A percentile compares a stretch with the other conserved stretches of the same genome.
phyloP scores from a whole-genome alignment of 1,140 invertebrate species.

The Chrysoperla carnea region DNA sequence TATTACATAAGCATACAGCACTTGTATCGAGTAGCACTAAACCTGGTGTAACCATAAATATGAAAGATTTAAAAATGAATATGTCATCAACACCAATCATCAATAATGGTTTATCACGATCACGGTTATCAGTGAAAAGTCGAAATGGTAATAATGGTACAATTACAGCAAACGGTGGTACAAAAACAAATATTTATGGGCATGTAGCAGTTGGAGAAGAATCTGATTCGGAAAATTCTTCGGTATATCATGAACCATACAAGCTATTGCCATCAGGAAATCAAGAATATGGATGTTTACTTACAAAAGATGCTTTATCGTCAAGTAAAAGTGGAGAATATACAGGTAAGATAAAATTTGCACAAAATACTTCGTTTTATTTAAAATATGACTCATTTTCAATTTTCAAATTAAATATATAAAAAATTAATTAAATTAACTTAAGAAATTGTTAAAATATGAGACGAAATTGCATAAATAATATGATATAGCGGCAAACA shows the following conservation, averaged over 20 bases:
- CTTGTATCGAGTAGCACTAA: slow-evolving; percentile 25
- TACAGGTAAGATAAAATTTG: slow-evolving; percentile 22
- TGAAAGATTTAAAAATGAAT: slow-evolving; percentile 41
- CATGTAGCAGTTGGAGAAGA: slow-evolving; percentile 27
- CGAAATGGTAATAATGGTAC: slow-evolving; percentile 17
- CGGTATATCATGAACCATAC: slow-evolving; percentile 41
- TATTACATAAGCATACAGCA: slow-evolving; percentile 50
- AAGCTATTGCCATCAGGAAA: slow-evolving; percentile 30
- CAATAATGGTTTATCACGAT: slow-evolving; percentile 31
- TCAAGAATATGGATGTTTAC: slow-evolving; percentile 29
- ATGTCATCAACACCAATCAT: slow-evolving; percentile 32
- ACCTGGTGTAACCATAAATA: slow-evolving; percentile 38
- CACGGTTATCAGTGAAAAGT: slow-evolving; percentile 26
- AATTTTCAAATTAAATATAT: no score
- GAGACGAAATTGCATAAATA: no score
- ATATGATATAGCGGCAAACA: no score
- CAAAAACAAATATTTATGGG: slow-evolving; percentile 23
- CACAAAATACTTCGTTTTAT: no score
- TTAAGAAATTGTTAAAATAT: no score
- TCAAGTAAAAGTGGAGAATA: slow-evolving; percentile 31
- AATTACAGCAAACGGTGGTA: slow-evolving; percentile 13
- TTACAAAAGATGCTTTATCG: slow-evolving; percentile 28
- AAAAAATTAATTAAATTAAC: no score
- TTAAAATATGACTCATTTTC: no score
- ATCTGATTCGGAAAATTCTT: slow-evolving; percentile 36